Evolutionary conservation across 2,113 vertebrate genomes (phyloP).

Genomic region (Furnarius figulus): DNA sequence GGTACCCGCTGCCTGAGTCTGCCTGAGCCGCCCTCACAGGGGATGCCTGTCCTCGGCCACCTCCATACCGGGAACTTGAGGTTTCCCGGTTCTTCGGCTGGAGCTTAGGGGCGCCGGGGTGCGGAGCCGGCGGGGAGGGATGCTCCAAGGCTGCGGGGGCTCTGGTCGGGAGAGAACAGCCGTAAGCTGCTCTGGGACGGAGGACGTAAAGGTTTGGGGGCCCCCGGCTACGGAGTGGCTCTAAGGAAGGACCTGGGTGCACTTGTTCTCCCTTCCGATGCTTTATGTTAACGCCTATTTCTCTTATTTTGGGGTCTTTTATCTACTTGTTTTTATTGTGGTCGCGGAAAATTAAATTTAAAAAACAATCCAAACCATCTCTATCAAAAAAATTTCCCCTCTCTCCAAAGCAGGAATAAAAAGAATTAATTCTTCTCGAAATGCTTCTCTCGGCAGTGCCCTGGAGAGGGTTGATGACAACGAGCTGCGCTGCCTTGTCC

Average conservation of each 20-base stretch:
- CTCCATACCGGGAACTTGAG: neutral
- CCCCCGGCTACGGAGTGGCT: neutral
- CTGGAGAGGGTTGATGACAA: neutral
- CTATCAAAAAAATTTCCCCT: neutral
- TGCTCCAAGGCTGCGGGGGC: neutral
- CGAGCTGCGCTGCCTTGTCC: neutral
- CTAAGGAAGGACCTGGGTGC: neutral
- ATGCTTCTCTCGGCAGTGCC: neutral
- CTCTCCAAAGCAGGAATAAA: neutral
- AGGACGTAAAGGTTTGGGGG: neutral
- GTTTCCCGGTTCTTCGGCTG: neutral
- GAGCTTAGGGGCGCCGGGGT: neutral
- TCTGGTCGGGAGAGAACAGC: neutral
- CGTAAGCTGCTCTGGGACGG: neutral
- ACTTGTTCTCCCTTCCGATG: neutral
- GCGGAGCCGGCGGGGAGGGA: neutral
- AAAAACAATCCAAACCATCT: neutral
- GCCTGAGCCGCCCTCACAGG: neutral
- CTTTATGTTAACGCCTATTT: neutral
- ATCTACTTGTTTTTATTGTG: neutral
- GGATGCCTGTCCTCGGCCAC: neutral
- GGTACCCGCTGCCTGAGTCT: neutral
- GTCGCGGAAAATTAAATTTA: neutral
- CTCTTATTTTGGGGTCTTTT: neutral
- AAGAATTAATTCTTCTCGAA: neutral